Evolutionary conservation across 2,888 invertebrate genomes (phyloP).

Genomic region (Latheticus oryzae): DNA sequence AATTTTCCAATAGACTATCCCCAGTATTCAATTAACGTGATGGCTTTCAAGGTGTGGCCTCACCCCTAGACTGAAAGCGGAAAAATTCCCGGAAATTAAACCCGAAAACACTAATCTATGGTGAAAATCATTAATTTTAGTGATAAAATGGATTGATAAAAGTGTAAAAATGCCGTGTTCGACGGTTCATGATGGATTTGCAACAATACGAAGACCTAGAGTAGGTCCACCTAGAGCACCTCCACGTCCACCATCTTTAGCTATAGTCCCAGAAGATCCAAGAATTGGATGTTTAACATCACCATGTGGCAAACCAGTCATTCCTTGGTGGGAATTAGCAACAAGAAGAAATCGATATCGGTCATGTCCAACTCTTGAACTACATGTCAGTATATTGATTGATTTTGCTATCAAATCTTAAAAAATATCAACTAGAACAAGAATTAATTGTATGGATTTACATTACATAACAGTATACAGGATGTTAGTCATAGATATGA

Average conservation of each 20-base stretch:
- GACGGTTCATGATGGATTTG: constrained; percentile 86
- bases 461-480: too few species aligned
- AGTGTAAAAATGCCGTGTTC: constrained; percentile 61
- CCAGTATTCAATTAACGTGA: constrained; percentile 19
- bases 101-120: background rate
- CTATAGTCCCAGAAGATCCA: constrained; percentile 69
- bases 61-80: background rate
- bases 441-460: too few species aligned
- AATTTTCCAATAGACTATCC: constrained; percentile 21
- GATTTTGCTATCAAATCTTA: constrained; percentile 3
- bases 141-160: too few species aligned
- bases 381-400: constrained; percentile 49
- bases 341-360: constrained; percentile 81
- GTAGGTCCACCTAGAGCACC: constrained; percentile 60
- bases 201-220: constrained; percentile 80
- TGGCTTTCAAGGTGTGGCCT: constrained; percentile 18
- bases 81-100: constrained; percentile 11
- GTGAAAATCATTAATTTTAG: too few species aligned
- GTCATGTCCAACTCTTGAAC: constrained; percentile 83
- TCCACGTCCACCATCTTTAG: constrained; percentile 63
- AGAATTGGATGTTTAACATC: constrained; percentile 64
- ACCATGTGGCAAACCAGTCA: constrained; percentile 70
- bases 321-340: constrained; percentile 92
- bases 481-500: too few species aligned
- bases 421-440: too few species aligned